phyloP scores from a whole-genome alignment of 2,888 invertebrate species.

The Chaitophorus viminalis region DNA sequence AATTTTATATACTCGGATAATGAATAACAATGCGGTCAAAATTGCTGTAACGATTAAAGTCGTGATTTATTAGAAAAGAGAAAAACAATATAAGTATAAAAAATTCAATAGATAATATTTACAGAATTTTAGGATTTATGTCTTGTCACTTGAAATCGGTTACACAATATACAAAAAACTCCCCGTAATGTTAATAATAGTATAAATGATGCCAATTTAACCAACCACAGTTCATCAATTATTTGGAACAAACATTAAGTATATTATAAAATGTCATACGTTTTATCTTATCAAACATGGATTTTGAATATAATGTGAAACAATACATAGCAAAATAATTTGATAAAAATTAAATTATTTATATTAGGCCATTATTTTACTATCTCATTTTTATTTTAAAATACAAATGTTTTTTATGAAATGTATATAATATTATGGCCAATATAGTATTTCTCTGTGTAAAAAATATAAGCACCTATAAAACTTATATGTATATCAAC shows the following conservation, averaged over 20 bases:
- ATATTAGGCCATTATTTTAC: background rate
- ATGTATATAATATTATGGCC: no score
- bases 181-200: background rate
- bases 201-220: conserved; percentile 15
- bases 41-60: conserved; percentile 50
- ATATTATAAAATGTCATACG: conserved; percentile 13
- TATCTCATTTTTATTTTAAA: background rate
- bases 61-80: conserved; percentile 47
- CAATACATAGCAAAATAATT: background rate
- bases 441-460: no score
- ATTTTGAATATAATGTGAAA: background rate
- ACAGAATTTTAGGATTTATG: conserved; percentile 47
- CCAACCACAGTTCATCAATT: background rate
- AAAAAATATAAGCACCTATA: background rate
- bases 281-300: background rate
- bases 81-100: conserved; percentile 46
- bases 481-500: background rate
- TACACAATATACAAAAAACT: conserved; percentile 10
- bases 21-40: conserved; percentile 49
- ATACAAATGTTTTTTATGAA: background rate
- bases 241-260: background rate
- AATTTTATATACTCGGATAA: conserved; percentile 27
- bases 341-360: background rate
- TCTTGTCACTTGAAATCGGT: conserved; percentile 50
- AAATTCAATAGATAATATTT: conserved; percentile 44